Evolutionary conservation across 1,140 invertebrate genomes (phyloP).

Genomic region (Halesus radiatus): DNA sequence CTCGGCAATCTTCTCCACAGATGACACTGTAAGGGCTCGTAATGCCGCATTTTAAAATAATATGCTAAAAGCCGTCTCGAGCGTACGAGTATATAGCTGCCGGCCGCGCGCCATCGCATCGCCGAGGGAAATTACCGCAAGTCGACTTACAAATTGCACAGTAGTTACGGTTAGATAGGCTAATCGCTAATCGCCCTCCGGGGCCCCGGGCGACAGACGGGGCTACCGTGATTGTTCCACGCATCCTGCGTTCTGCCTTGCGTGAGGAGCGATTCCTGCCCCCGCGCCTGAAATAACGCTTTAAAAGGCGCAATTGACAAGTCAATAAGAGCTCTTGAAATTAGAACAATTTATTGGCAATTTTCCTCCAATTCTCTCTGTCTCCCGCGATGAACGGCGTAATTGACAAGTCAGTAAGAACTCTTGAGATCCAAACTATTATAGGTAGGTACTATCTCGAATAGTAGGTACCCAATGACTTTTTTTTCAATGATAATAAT

Average conservation of each 20-base stretch:
- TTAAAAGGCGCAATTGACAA: not conserved
- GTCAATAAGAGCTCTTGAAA: slow-evolving; percentile 4
- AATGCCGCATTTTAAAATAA: slow-evolving; percentile 32
- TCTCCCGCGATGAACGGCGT: no score
- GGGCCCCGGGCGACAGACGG: slow-evolving; percentile 38
- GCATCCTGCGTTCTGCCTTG: not conserved
- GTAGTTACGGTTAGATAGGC: slow-evolving; percentile 52
- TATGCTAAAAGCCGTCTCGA: slow-evolving; percentile 30
- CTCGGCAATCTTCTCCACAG: slow-evolving; percentile 34
- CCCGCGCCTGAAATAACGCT: no score
- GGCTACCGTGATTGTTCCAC: slow-evolving; percentile 42
- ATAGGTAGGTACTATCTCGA: no score
- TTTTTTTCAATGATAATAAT: no score
- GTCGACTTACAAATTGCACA: slow-evolving; percentile 44
- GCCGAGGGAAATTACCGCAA: slow-evolving; percentile 26
- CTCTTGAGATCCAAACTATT: not conserved
- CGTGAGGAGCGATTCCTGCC: not conserved
- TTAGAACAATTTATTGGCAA: no score
- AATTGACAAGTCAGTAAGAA: slow-evolving; percentile 5
- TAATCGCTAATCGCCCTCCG: slow-evolving; percentile 41
- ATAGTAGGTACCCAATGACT: no score
- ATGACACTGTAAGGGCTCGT: slow-evolving; percentile 36
- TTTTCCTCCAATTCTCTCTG: no score
- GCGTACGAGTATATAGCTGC: slow-evolving; percentile 37
- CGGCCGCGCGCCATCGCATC: slow-evolving; percentile 30